A percentile compares a stretch with the other conserved stretches of the same genome.
Evolutionary conservation across 2,113 vertebrate species (phyloP).

Genomic region (pig (Sus scrofa)): DNA sequence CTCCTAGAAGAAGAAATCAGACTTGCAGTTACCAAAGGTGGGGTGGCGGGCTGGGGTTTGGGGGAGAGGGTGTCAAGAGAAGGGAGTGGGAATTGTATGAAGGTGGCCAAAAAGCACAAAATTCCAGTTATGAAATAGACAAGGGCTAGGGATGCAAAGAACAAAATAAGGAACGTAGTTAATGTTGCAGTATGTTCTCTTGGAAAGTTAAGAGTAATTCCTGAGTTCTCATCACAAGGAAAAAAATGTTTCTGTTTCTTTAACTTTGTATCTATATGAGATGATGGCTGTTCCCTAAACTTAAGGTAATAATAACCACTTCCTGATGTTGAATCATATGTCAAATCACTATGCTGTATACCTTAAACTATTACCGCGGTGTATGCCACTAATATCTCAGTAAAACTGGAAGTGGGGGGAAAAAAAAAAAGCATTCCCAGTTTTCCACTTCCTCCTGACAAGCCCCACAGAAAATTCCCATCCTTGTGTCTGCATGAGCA

Average conservation of each 20-base stretch:
- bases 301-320: neutral
- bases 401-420: neutral
- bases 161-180: neutral
- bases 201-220: neutral
- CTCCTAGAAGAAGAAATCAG: neutral
- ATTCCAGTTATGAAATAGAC: neutral
- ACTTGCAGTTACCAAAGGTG: neutral
- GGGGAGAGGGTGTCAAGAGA: too few species aligned
- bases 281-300: neutral
- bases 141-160: neutral
- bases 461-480: neutral
- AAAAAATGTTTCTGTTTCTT: neutral
- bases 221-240: neutral
- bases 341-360: neutral
- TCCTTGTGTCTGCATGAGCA: neutral
- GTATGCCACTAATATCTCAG: neutral
- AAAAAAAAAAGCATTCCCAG: neutral
- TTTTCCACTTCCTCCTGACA: neutral
- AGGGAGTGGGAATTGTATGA: too few species aligned
- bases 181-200: neutral
- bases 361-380: neutral
- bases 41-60: too few species aligned
- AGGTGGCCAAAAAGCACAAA: neutral
- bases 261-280: neutral
- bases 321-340: neutral